Evolutionary conservation across 1,140 invertebrate species (phyloP).

Genomic region (Ganaspis sp.): DNA sequence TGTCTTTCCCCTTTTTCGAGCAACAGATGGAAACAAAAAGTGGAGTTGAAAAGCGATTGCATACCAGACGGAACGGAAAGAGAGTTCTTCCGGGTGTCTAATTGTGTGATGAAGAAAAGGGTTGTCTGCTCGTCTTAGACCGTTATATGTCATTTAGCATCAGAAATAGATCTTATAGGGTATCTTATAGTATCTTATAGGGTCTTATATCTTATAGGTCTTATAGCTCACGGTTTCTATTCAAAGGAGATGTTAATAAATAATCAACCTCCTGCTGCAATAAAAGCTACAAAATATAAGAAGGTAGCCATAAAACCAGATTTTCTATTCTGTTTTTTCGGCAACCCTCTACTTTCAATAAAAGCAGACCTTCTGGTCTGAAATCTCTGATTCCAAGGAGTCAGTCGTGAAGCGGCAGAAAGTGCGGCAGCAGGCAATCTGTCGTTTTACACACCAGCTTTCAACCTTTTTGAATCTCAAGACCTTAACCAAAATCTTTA

Average conservation of each 20-base stretch:
- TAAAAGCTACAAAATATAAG: background rate
- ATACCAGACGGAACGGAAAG: conserved; percentile 32
- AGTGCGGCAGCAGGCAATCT: conserved; percentile 59
- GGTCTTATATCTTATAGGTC: too few relatives aligned
- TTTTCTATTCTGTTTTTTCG: conserved; percentile 36
- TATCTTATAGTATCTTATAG: too few relatives aligned
- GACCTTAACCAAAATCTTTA: conserved; percentile 45
- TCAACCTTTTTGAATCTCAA: conserved; percentile 41
- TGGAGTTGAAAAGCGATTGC: conserved; percentile 12
- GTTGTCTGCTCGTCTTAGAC: conserved; percentile 1
- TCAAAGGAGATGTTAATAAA: background rate
- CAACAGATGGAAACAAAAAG: conserved; percentile 28
- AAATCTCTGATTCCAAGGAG: conserved; percentile 51
- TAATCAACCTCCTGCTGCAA: conserved; percentile 5
- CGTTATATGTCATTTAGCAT: conserved; percentile 3
- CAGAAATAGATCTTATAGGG: conserved; percentile 26
- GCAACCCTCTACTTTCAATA: conserved; percentile 7
- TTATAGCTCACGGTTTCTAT: background rate
- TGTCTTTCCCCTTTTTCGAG: background rate
- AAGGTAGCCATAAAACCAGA: conserved; percentile 32
- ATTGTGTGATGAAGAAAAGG: conserved; percentile 26
- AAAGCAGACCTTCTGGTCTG: conserved; percentile 39
- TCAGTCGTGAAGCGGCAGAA: conserved; percentile 63
- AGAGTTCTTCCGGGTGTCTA: conserved; percentile 25
- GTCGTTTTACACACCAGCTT: conserved; percentile 48